These are phyloP conservation scores for Exocentrus adspersus DNA, from an alignment of 2,888 invertebrate genomes.

Conservation along the genomic window DNA sequence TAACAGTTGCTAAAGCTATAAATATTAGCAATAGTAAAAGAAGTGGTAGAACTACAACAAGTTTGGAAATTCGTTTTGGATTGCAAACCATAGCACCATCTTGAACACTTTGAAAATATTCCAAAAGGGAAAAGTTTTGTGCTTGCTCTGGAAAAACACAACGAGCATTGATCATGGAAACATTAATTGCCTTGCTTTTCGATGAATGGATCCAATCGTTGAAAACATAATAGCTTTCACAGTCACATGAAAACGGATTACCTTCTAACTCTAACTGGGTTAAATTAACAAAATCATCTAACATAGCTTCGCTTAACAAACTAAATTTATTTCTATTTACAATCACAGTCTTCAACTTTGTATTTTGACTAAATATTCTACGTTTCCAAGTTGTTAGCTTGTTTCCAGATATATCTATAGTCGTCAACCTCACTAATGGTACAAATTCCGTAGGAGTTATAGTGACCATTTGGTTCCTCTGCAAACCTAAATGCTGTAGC, in stretches of 20 bases:
- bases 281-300: conserved; percentile 67
- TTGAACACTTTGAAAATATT: conserved; percentile 42
- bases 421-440: conserved; percentile 63
- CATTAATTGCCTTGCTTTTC: not conserved
- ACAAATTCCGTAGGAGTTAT: conserved; percentile 64
- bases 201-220: conserved; percentile 1
- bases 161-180: not conserved
- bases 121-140: conserved; percentile 44
- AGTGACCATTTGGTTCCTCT: conserved; percentile 64
- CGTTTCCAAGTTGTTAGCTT: conserved; percentile 67
- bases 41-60: conserved; percentile 40
- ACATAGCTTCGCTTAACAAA: conserved; percentile 68
- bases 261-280: conserved; percentile 64
- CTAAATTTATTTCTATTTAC: conserved; percentile 69
- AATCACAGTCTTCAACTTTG: conserved; percentile 61
- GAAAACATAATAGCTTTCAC: conserved; percentile 50
- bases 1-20: conserved; percentile 61
- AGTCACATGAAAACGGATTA: conserved; percentile 69
- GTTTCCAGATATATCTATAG: conserved; percentile 67
- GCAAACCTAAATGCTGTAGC: conserved; percentile 65
- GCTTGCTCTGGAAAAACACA: conserved; percentile 49
- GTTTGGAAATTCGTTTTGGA: conserved; percentile 10
- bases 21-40: conserved; percentile 60
- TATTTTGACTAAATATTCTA: conserved; percentile 65
- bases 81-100: conserved; percentile 39